These are phyloP conservation scores for Trichopria drosophilae DNA, from an alignment of 2,888 invertebrate species.

Conservation along the genomic window DNA sequence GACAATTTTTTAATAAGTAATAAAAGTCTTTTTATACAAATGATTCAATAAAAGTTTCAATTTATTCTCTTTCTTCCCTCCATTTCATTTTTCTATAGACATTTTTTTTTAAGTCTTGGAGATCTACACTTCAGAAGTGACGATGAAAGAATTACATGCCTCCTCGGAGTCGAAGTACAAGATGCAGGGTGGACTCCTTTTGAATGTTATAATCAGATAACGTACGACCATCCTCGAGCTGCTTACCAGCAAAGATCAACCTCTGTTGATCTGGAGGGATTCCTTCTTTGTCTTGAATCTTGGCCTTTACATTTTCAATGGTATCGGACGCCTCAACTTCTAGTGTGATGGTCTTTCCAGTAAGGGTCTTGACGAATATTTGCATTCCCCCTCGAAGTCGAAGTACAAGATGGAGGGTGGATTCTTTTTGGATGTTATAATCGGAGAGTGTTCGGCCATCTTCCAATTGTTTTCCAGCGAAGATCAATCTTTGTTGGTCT, in stretches of 20 bases:
- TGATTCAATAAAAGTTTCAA: no score
- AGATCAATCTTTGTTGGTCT: constrained; percentile 42
- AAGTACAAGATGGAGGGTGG: constrained; percentile 40
- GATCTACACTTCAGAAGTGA: no score
- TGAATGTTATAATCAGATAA: constrained; percentile 94
- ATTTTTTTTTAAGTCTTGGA: no score
- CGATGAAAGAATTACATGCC: constrained; percentile 63
- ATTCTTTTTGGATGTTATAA: constrained; percentile 43
- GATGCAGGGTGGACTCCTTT: constrained; percentile 88
- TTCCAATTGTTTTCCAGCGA: constrained; percentile 42
- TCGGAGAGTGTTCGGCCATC: constrained; percentile 42
- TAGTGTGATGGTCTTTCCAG: constrained; percentile 41
- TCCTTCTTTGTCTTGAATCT: constrained; percentile 55
- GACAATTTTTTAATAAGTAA: no score
- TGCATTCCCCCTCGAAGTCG: constrained; percentile 44
- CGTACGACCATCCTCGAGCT: constrained; percentile 92
- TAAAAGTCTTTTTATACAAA: no score
- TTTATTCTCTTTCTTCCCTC: no score
- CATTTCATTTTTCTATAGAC: no score
- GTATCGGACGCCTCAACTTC: constrained; percentile 41
- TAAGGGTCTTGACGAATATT: constrained; percentile 43
- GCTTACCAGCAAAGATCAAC: constrained; percentile 92
- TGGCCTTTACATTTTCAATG: constrained; percentile 38
- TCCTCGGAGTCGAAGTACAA: constrained; percentile 86
- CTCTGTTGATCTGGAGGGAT: constrained; percentile 86